Conservation (phyloP, 2,888 invertebrate genomes). For the Eupelmus urozonus region DNA sequence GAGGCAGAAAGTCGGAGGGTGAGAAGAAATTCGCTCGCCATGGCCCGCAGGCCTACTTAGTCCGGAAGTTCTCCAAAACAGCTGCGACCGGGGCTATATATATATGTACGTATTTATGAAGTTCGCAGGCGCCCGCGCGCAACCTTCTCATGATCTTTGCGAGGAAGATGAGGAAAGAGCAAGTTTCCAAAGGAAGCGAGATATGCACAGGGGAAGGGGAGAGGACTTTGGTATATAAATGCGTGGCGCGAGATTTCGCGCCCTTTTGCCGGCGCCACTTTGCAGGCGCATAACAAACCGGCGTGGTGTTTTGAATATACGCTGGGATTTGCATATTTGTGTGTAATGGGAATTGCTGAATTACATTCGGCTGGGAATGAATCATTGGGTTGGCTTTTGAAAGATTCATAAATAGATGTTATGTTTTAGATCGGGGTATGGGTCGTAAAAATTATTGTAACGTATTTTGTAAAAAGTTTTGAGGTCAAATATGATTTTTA, state of each 20-base stretch:
- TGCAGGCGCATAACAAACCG: constrained; percentile 5
- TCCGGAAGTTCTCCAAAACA: constrained; percentile 21
- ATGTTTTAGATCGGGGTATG: too few relatives aligned
- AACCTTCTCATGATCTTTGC: not conserved
- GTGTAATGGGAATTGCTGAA: not conserved
- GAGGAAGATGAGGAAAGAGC: not conserved
- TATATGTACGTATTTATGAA: constrained; percentile 15
- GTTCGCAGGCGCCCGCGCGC: not conserved
- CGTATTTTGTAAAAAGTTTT: too few relatives aligned
- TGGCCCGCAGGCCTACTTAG: constrained; percentile 30
- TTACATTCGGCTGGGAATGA: too few relatives aligned
- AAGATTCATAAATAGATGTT: too few relatives aligned
- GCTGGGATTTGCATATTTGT: constrained; percentile 21
- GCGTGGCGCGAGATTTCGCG: not conserved
- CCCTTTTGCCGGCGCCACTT: constrained; percentile 19
- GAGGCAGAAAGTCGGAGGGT: constrained; percentile 10
- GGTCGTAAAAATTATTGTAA: too few relatives aligned
- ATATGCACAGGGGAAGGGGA: not conserved
- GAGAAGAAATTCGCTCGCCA: constrained; percentile 21
- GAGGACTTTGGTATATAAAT: too few relatives aligned
- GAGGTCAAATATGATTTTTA: too few relatives aligned
- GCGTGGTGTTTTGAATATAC: constrained; percentile 16
- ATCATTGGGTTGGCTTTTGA: too few relatives aligned
- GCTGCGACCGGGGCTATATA: not conserved
- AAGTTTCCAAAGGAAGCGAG: constrained; percentile 8